Conservation (phyloP, 2,888 invertebrate species). For the Drosophila seclusa region DNA sequence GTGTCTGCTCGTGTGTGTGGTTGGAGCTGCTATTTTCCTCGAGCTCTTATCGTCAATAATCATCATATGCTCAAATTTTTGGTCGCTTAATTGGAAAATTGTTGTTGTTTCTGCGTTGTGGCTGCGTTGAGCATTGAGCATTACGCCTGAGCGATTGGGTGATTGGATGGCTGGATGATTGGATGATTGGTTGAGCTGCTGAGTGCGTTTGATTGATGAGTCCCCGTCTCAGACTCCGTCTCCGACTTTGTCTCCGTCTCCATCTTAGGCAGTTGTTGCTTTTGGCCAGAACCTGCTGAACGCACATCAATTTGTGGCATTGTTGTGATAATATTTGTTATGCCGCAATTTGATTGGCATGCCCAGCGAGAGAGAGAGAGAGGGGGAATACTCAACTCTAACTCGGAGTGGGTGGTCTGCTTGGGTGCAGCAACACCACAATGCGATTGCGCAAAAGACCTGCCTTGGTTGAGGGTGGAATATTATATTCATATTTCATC, state of each 20-base stretch:
- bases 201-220: slow-evolving; percentile 77
- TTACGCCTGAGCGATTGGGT: slow-evolving; percentile 74
- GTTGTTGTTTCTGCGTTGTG: slow-evolving; percentile 80
- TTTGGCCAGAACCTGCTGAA: neutral
- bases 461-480: slow-evolving; percentile 38
- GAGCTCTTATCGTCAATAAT: slow-evolving; percentile 77
- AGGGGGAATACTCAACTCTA: slow-evolving; percentile 21
- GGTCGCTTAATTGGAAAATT: slow-evolving; percentile 84
- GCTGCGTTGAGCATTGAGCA: slow-evolving; percentile 34
- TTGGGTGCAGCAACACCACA: neutral
- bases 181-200: slow-evolving; percentile 67
- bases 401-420: neutral
- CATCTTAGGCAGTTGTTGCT: slow-evolving; percentile 12
- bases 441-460: slow-evolving; percentile 62
- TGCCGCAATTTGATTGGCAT: slow-evolving; percentile 66
- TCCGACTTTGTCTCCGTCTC: slow-evolving; percentile 1
- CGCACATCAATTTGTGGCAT: slow-evolving; percentile 74
- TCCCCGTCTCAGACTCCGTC: slow-evolving; percentile 15
- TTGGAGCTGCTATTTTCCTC: slow-evolving; percentile 22
- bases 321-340: slow-evolving; percentile 78
- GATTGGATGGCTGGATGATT: slow-evolving; percentile 62
- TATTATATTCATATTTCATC: slow-evolving; percentile 75
- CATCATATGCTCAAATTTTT: slow-evolving; percentile 83
- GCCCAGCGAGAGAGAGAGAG: neutral
- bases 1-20: neutral